Evolutionary conservation across 2,113 vertebrate genomes (phyloP), one percentile per base, ranked within the genome.

Genomic region (Orthochromis malagaraziensis): DNA sequence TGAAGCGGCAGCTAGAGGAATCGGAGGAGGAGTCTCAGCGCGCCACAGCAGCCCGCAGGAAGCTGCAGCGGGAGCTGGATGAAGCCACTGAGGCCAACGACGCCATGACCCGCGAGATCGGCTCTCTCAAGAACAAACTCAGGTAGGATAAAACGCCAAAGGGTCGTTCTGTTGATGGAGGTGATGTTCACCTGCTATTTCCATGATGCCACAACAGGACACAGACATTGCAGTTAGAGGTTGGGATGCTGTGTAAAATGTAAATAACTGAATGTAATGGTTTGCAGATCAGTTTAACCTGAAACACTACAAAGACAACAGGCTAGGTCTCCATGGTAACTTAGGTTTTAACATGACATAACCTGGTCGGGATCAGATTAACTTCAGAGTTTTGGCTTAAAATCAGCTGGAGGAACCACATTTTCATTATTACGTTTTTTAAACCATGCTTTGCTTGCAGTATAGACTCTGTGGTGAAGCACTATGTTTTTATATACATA

Each of bases 1-100:
- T 99, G 90, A 99, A 99, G 92, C 91, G 98, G 92, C 98, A 99
- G 97, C 94, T 99, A 90, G 98, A 99, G 89, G 98, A 99, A 92
- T 97, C 97, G 0, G 98, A 99, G 91, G 98, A 99, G 54, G 98
- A 99, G 93, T 97, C 98, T 26, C 98, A 99, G 95, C 97, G 98
- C 3, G 97, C 97, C 84, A 97, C 98, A 0, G 98, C 97, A 2
- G 97, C 97, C 85, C 98, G 98, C 92, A 97, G 98, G 96, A 99
- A 99, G 95, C 97, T 99, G 93, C 98, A 99, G 96, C 95, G 98
- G 14, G 98, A 99, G 96, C 97, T 99, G 94, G 98, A 99, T 1
- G 98, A 99, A 88, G 98, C 98, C 57, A 97, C 96, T 0, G 98
- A 99, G 95, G 95, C 97, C 88, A 98, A 97, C 0, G 98, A 99